Percentiles rank a stretch among this genome's conserved stretches.
Evolutionary conservation across 2,797 vertebrate genomes (phyloP).

Genomic region (Emydoidea blandingii): DNA sequence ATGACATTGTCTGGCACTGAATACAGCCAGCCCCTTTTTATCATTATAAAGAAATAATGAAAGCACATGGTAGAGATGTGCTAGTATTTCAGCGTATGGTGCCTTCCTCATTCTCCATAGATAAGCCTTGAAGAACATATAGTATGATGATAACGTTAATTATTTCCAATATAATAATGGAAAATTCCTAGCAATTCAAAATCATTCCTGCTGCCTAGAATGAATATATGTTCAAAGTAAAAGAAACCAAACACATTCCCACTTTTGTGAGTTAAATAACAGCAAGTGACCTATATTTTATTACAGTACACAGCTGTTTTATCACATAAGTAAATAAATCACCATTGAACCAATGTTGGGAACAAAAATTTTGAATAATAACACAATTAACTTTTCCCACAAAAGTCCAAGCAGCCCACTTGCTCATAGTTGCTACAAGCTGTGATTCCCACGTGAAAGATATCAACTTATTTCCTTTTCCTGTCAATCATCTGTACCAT

Average conservation of each 20-base stretch:
- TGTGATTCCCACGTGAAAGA: conserved; percentile 98
- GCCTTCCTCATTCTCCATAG: conserved; percentile 61
- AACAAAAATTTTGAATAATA: conserved; percentile 88
- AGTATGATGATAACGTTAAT: conserved; percentile 59
- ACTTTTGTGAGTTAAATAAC: conserved; percentile 60
- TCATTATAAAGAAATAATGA: conserved; percentile 77
- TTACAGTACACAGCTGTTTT: conserved; percentile 88
- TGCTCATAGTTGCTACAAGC: conserved; percentile 90
- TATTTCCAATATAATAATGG: conserved; percentile 56
- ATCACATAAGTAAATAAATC: conserved; percentile 86
- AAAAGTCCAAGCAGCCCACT: conserved; percentile 86
- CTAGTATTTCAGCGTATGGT: conserved; percentile 62
- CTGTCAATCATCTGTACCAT: conserved; percentile 92
- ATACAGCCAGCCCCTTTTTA: conserved; percentile 73
- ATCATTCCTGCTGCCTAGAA: conserved; percentile 38
- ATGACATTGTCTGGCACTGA: conserved; percentile 61
- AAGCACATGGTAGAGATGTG: conserved; percentile 69
- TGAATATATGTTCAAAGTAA: conserved; percentile 43
- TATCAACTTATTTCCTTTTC: conserved; percentile 89
- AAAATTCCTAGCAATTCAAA: conserved; percentile 64
- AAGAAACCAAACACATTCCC: conserved; percentile 60
- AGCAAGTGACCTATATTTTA: conserved; percentile 72
- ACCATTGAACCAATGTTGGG: conserved; percentile 86
- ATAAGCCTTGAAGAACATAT: conserved; percentile 49
- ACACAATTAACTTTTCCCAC: conserved; percentile 93